These are phyloP conservation scores for Pseudomyrmex dendroicus DNA, from an alignment of 1,140 invertebrate species.

Conservation along the genomic window DNA sequence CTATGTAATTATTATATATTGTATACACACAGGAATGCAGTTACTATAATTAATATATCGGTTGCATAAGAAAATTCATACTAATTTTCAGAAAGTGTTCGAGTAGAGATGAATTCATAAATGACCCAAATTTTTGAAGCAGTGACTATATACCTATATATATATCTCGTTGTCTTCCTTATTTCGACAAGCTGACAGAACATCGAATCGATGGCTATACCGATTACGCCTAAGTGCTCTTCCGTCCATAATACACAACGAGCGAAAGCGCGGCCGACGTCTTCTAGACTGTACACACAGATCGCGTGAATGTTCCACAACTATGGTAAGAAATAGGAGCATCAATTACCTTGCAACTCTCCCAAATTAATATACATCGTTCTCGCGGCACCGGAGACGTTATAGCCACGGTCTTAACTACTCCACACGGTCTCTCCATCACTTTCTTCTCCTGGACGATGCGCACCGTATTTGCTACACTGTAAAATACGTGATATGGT, in stretches of 20 bases:
- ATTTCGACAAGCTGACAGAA: conserved; percentile 9
- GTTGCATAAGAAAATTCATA: not conserved
- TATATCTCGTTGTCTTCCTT: not conserved
- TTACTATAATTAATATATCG: conserved; percentile 9
- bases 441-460: conserved; percentile 64
- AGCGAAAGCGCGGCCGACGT: conserved; percentile 35
- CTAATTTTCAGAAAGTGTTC: not conserved
- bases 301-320: conserved; percentile 26
- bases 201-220: conserved; percentile 19
- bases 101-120: not conserved
- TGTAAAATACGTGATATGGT: conserved; percentile 1
- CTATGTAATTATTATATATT: not conserved
- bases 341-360: conserved; percentile 61
- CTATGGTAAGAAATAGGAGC: conserved; percentile 43
- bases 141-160: no score
- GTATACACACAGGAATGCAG: not conserved
- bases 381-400: conserved; percentile 55
- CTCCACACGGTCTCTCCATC: conserved; percentile 8
- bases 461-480: not conserved
- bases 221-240: conserved; percentile 45
- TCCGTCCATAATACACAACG: conserved; percentile 45
- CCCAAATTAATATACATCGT: conserved; percentile 67
- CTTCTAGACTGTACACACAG: conserved; percentile 10
- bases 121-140: not conserved
- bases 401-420: conserved; percentile 38